Evolutionary conservation across 2,888 invertebrate species (phyloP), one percentile per base, ranked within the genome.

Genomic region (Eucera pruinosa): DNA sequence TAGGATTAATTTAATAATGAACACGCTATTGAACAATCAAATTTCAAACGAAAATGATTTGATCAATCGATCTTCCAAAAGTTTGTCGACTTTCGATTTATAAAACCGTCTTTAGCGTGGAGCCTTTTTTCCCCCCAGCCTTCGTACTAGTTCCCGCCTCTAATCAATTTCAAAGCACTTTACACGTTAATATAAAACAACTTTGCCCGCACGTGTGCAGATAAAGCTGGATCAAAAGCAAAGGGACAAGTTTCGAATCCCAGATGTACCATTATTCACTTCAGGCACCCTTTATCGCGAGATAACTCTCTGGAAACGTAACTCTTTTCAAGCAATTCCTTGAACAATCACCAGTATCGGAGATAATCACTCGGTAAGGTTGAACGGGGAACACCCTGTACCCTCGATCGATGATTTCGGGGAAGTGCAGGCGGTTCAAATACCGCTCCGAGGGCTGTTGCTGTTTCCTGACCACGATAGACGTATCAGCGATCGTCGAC

Each of bases 331-430:
- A 23, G 43, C 64, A 57, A 65, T 75, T 75, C 74, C 64, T 75
- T 58, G 74, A 75, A 75, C 64, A 50, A 47, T 52, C 75, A 74
- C 27, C 75, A 45, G 75, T 75, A 74, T 75, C 75, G 30, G 30
- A 60, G 75, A 75, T 75, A 74, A 75, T 75, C 75, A 18, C 30
- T 23, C 9, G 39, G 58, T 39, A 18, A 41, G 45, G 58, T 45
- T 52, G 45, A 57, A 33, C 57, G n/a, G 7, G n/a, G 57, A 36
- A 58, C 67, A 67, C 58, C 39, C 58, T 58, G 39, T 58, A 36
- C 48, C 20, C 15, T 39, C 68, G 84, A 86, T 85, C 73, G 78
- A 41, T 80, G 83, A 86, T 85, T 85, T 84, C 83, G 82, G 78
- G 76, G 79, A 87, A 87, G 78, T 76, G 75, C 65, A 71, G 68